Evolutionary conservation across 92 coral and sea anemone species (phyloP), one percentile per base, ranked within the genome.

Genomic region (Desmophyllum pertusum): DNA sequence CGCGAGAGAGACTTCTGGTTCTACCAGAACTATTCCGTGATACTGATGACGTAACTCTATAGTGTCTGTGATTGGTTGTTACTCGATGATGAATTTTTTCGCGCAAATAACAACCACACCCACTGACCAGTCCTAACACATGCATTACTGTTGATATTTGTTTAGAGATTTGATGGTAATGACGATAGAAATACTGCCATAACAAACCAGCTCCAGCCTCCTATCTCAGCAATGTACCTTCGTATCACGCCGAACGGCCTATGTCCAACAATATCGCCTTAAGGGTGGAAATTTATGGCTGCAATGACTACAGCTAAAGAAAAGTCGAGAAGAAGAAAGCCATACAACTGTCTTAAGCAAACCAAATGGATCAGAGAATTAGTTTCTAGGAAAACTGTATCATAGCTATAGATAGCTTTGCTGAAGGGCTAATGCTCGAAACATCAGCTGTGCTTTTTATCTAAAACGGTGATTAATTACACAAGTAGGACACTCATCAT

Each of bases 151-250:
- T 78, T 40, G 25, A 19, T 25, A 2, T 14, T 30, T 57, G 40
- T 29, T 41, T 7, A 78, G 82, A 72, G 4, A 18, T 78, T 78
- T 59, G 37, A 4, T 14, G 82, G 52, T 19, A 75, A 75, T 46
- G 38, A 11, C 0, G 79, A 75, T 37, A 52, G 66, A 4, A 75
- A 52, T 36, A 78, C 38, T 1, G 55, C 40, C 37, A 25, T 62
- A 21, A 38, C 52, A 13, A 61, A 61, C 39, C 70, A 30, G 42
- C 71, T 59, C 9, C 71, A 78, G 25, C 53, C 71, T 29, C 82
- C 82, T 2, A 42, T 78, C 50, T 18, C n/a, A 59, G 71, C 71
- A 78, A 39, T 62, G 82, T 78, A 59, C 39, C 70, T 78, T 6
- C 48, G 82, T 61, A 59, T 78, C 36, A 38, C 42, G 27, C 82